Conservation (phyloP, 1,140 invertebrate species). For the Drosophila kurseongensis region DNA sequence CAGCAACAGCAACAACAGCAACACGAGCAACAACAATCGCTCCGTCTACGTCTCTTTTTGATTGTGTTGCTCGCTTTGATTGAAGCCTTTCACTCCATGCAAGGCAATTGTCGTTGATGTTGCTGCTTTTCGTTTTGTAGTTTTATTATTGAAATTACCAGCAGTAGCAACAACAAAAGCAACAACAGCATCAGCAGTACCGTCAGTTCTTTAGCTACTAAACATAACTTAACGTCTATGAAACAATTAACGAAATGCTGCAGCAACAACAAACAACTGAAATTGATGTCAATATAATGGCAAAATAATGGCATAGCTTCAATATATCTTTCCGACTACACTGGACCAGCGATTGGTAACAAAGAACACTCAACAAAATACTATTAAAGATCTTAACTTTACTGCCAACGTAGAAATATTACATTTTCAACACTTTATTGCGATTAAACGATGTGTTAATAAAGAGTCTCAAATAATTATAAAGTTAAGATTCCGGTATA, state of each 20-base stretch:
- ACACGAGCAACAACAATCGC: constrained; percentile 62
- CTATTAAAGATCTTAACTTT: not conserved
- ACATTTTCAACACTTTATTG: not conserved
- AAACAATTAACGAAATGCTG: constrained; percentile 79
- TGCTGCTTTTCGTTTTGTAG: constrained; percentile 72
- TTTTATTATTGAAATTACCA: constrained; percentile 82
- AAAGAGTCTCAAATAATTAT: too few relatives aligned
- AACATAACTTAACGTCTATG: constrained; percentile 82
- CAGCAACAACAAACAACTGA: constrained; percentile 49
- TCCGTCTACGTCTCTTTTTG: constrained; percentile 74
- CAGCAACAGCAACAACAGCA: constrained; percentile 26
- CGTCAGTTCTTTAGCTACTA: constrained; percentile 76
- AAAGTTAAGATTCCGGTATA: too few relatives aligned
- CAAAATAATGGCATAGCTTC: constrained; percentile 77
- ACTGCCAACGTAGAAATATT: not conserved
- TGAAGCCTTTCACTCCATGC: constrained; percentile 84
- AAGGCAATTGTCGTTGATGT: constrained; percentile 80
- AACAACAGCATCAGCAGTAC: constrained; percentile 37
- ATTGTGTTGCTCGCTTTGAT: constrained; percentile 82
- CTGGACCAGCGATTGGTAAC: constrained; percentile 15
- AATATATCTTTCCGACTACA: constrained; percentile 31
- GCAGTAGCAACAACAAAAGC: constrained; percentile 34
- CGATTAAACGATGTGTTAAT: too few relatives aligned
- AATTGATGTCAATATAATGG: constrained; percentile 82
- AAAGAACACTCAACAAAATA: constrained; percentile 12